Conservation (phyloP, 1,140 invertebrate genomes). For the Globodera rostochiensis region DNA sequence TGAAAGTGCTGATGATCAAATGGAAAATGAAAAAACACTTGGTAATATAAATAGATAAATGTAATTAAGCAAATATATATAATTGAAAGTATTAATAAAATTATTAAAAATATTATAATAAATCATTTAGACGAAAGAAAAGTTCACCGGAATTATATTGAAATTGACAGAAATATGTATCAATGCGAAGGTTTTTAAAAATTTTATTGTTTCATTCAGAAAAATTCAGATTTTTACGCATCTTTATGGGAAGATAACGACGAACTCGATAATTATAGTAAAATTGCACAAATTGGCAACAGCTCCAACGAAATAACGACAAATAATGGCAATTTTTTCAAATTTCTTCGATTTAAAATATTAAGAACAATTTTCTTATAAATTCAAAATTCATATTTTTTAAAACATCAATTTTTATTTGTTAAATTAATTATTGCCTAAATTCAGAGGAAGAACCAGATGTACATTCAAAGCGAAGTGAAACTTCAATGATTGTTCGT, state of each 20-base stretch:
- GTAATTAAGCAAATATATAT: no score
- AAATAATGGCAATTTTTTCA: no score
- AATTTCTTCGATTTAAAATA: no score
- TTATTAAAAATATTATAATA: no score
- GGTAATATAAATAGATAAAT: no score
- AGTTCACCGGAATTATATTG: background rate
- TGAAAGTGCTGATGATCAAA: background rate
- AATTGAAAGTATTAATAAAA: no score
- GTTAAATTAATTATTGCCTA: background rate
- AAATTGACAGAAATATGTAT: background rate
- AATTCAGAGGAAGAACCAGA: background rate
- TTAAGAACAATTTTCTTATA: background rate
- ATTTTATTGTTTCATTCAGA: no score
- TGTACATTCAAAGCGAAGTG: background rate
- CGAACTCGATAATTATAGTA: no score
- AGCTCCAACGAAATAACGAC: no score
- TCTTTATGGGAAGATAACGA: no score
- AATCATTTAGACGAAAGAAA: background rate
- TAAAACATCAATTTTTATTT: background rate
- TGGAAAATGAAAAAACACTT: background rate
- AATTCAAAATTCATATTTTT: background rate
- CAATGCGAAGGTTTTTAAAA: background rate
- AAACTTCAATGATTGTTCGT: background rate
- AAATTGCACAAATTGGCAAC: no score
- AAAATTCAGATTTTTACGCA: no score